Evolutionary conservation across 2,113 vertebrate species (phyloP), one percentile per base, ranked within the genome.

Genomic region (Synodontis membranacea): DNA sequence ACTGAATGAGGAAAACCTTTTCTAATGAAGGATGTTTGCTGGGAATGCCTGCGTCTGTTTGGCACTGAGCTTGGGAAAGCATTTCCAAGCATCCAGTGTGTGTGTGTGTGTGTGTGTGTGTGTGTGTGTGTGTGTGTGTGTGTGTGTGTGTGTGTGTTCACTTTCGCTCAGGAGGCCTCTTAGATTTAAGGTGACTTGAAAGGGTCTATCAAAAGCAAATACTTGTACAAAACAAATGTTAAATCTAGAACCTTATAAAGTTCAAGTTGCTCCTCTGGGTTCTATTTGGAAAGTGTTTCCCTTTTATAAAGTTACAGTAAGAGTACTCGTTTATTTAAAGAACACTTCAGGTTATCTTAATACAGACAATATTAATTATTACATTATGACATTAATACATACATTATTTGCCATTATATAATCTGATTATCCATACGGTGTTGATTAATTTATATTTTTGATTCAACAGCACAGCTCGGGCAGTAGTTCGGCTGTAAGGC

Each of bases 11-110:
- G 82, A 48, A 83, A 86, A 80, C 86, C 72, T 86, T 83, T 66
- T 75, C 83, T 86, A 90, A 88, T 88, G 86, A 90, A 87, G 87
- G 66, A 68, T 87, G 68, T 80, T 89, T 87, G 44, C 88, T 89
- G 89, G 80, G 89, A 87, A 81, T 86, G 80, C 86, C 88, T 88
- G 86, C 44, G 88, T 87, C 80, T 88, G 90, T 88, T 89, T 91
- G 90, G 88, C 89, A 87, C 86, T 37, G 70, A 88, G 66, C 84
- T 89, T 89, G 89, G 91, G 91, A 92, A 92, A 91, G 83, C 86
- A 85, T 89, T 89, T 92, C 42, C 60, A 86, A 87, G 86, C 21
- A 83, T 70, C 54, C 66, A 76, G 46, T 83, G 80, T 58, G 64
- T 82, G 76, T 81, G 80, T 80, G 46, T 85, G 80, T 78, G 76